phyloP scores from a whole-genome alignment of 2,888 invertebrate genomes.

The Drosophila ustulata region DNA sequence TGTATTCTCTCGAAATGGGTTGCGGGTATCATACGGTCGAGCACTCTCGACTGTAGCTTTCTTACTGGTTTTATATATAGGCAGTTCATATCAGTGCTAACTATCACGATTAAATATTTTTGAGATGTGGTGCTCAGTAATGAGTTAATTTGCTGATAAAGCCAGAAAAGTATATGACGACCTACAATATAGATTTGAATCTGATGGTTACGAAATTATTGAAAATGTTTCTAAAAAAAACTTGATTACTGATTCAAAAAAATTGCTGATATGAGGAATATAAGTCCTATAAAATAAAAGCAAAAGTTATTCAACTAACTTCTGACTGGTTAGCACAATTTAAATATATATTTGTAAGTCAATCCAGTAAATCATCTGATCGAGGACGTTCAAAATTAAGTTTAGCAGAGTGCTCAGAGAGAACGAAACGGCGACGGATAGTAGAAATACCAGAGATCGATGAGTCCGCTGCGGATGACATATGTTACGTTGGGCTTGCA shows the following conservation, averaged over 20 bases:
- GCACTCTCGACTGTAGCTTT: too few species aligned
- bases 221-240: conserved; percentile 7
- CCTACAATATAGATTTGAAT: too few species aligned
- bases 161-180: too few species aligned
- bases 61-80: too few species aligned
- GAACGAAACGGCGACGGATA: conserved; percentile 34
- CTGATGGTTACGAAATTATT: too few species aligned
- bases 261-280: conserved; percentile 25
- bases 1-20: too few species aligned
- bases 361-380: background rate
- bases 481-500: conserved; percentile 22
- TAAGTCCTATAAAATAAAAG: conserved; percentile 18
- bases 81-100: too few species aligned
- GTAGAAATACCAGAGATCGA: conserved; percentile 26
- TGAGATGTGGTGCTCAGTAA: too few species aligned
- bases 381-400: conserved; percentile 1
- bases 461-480: conserved; percentile 32
- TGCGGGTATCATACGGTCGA: too few species aligned
- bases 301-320: conserved; percentile 20
- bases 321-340: conserved; percentile 13
- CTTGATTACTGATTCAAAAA: conserved; percentile 29
- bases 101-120: too few species aligned
- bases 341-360: background rate
- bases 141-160: too few species aligned
- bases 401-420: conserved; percentile 28